These are phyloP conservation scores for Equus quagga DNA, from an alignment of 2,113 vertebrate genomes.

Conservation along the genomic window DNA sequence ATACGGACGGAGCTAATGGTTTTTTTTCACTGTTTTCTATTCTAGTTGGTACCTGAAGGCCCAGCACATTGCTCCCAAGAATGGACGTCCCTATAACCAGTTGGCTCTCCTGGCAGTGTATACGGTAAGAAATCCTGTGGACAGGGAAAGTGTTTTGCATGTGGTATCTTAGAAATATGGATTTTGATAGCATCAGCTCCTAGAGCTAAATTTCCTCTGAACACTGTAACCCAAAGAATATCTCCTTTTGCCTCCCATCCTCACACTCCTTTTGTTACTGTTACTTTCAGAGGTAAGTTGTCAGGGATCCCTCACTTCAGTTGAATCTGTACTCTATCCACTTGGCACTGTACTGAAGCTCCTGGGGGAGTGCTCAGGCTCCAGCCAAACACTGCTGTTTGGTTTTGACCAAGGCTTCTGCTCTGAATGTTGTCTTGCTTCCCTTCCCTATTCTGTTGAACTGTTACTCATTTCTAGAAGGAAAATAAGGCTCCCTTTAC, in stretches of 20 bases:
- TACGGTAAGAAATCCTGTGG: conserved; percentile 90
- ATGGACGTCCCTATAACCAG: conserved; percentile 98
- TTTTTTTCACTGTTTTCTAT: conserved; percentile 46
- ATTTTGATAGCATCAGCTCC: conserved; percentile 28
- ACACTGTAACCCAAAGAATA: neutral
- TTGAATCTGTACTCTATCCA: neutral
- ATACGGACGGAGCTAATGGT: neutral
- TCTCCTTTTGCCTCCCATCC: neutral
- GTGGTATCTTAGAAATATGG: neutral
- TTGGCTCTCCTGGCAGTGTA: conserved; percentile 97
- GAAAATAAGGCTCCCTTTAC: neutral
- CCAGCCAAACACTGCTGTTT: neutral
- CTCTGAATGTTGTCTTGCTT: conserved; percentile 36
- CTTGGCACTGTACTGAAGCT: neutral
- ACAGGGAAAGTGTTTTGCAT: neutral
- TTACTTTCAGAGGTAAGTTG: conserved; percentile 49
- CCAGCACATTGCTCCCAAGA: conserved; percentile 99
- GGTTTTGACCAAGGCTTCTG: conserved; percentile 2
- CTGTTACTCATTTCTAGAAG: conserved; percentile 32
- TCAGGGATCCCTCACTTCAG: neutral
- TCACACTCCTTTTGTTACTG: neutral
- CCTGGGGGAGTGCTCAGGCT: neutral
- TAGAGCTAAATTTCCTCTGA: conserved; percentile 28
- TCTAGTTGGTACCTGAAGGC: conserved; percentile 98
- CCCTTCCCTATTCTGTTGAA: neutral